Percentiles rank a stretch among this genome's conserved stretches.
Evolutionary conservation across 2,888 invertebrate species (phyloP).

Genomic region (Troides aeacus): DNA sequence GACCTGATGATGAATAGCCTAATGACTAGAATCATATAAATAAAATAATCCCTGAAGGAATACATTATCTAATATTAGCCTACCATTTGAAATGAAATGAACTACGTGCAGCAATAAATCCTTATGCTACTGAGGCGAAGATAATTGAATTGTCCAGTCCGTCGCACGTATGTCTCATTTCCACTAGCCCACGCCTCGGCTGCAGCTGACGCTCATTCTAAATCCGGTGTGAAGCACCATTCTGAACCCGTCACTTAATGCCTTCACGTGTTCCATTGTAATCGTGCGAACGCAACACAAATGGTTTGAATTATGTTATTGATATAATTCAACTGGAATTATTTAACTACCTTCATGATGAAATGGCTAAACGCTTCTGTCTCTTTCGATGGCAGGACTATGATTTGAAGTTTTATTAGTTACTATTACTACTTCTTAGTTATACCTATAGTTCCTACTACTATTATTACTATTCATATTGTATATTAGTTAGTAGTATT

Average conservation of each 20-base stretch:
- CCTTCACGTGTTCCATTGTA: constrained; percentile 2
- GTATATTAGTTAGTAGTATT: too few relatives aligned
- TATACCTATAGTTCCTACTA: too few relatives aligned
- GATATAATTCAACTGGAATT: not conserved
- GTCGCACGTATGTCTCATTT: constrained; percentile 14
- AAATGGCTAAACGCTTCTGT: too few relatives aligned
- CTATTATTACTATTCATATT: too few relatives aligned
- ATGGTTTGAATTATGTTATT: not conserved
- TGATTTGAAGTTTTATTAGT: too few relatives aligned
- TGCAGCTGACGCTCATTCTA: constrained; percentile 12
- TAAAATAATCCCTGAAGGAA: too few relatives aligned
- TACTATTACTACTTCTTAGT: too few relatives aligned
- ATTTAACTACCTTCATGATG: too few relatives aligned
- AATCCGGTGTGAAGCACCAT: not conserved
- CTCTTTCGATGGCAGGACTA: too few relatives aligned
- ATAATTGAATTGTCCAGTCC: constrained; percentile 22
- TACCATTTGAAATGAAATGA: not conserved
- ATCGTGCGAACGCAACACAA: not conserved
- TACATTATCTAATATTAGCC: not conserved
- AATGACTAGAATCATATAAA: too few relatives aligned
- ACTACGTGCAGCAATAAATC: not conserved
- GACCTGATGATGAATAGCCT: too few relatives aligned
- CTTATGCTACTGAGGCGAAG: constrained; percentile 3
- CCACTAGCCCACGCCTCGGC: constrained; percentile 2
- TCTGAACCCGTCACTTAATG: constrained; percentile 3